Conservation (phyloP, 2,888 invertebrate genomes). For the Xestobium rufovillosum region DNA sequence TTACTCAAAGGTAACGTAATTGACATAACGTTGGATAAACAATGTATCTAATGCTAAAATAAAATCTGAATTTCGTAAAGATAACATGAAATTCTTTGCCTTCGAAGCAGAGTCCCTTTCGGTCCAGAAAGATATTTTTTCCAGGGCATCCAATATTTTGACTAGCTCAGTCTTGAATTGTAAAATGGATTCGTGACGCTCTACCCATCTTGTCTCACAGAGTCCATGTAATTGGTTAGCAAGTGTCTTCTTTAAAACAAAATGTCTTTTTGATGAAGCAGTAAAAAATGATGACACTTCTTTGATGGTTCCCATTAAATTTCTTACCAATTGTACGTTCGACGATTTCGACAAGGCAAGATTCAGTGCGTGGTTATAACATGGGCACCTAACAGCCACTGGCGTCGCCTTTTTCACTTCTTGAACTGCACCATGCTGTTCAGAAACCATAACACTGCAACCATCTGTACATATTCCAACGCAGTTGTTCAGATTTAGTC, state of each 20-base stretch:
- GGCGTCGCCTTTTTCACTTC: conserved; percentile 24
- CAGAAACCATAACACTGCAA: conserved; percentile 30
- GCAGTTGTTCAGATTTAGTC: conserved; percentile 20
- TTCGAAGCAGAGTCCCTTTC: not conserved
- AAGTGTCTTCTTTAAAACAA: conserved; percentile 16
- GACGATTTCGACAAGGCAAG: conserved; percentile 25
- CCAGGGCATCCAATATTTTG: not conserved
- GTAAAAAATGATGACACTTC: conserved; percentile 23
- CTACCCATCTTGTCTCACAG: conserved; percentile 17
- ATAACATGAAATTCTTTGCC: too few relatives aligned
- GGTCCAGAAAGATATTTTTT: not conserved
- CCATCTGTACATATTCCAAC: conserved; percentile 27
- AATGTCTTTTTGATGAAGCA: conserved; percentile 22
- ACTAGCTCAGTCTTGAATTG: not conserved
- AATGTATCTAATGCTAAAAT: too few relatives aligned
- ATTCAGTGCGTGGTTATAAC: conserved; percentile 28
- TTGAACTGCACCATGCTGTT: conserved; percentile 27
- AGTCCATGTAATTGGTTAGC: conserved; percentile 16
- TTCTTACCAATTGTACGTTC: conserved; percentile 22
- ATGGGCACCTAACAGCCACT: conserved; percentile 26
- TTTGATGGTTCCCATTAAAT: conserved; percentile 24
- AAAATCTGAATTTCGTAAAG: too few relatives aligned
- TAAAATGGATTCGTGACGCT: not conserved
- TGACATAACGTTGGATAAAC: too few relatives aligned
- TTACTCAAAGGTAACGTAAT: too few relatives aligned